Evolutionary conservation across 2,113 vertebrate species (phyloP), one percentile per base, ranked within the genome.

Genomic region (Otocyon megalotis): DNA sequence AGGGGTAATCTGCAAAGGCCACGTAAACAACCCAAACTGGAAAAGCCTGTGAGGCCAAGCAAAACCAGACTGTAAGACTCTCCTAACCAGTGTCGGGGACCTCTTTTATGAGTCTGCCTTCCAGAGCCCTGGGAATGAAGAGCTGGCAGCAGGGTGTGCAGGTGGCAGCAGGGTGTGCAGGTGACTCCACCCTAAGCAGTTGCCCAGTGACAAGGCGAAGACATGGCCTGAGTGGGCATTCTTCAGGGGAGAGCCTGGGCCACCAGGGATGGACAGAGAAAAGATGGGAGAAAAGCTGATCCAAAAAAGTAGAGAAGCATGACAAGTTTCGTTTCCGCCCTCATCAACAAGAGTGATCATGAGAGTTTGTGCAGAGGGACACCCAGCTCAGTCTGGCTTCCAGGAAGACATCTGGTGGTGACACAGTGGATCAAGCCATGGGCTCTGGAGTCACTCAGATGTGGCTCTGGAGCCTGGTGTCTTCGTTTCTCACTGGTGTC

Each of bases 1-100:
- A 97, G 83, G 83, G 48, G 92, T 93, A 82, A 97, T 94, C 74
- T 24, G 0, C 71, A 84, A 97, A 97, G 94, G 87, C 94, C 97
- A 77, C 71, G 30, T 93, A 92, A 96, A 96, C 91, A 96, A 74
- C 62, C 69, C 17, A 92, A 93, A 97, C 71, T 85, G 95, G 79
- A 92, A 91, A 85, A 93, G 97, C 53, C 79, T 86, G 63, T 74
- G 74, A 93, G 67, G 62, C 50, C 43, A 93, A 92, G 89, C 62
- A 95, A 65, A 94, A 88, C 76, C 79, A 95, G 72, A 89, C 94
- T 60, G 1, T 53, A 71, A 50, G 79, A 97, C 58, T 84, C 60
- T 92, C 56, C 82, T 95, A 89, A 88, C 65, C 93, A 96, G 62
- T 87, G 87, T 79, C 58, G 13, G 54, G 63, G 88, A 60, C 54